Evolutionary conservation across 1,140 invertebrate species (phyloP).

Genomic region (Diabrotica undecimpunctata): DNA sequence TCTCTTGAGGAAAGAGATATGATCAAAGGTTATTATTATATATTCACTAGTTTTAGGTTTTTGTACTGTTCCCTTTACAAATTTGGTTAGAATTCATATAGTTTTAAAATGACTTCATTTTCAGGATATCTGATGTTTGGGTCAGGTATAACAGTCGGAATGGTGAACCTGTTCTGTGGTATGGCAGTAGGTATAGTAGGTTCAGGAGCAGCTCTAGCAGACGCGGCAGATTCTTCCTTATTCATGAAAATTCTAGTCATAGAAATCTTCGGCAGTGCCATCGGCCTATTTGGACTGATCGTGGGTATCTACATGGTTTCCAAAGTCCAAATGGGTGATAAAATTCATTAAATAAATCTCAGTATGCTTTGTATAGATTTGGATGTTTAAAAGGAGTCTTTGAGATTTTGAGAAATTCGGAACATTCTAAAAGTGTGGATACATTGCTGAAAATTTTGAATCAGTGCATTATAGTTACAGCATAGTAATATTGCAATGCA

Average conservation of each 20-base stretch:
- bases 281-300: conserved; percentile 88
- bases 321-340: conserved; percentile 43
- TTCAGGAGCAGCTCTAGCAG: conserved; percentile 83
- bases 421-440: too few species aligned
- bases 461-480: too few species aligned
- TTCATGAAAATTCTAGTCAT: conserved; percentile 92
- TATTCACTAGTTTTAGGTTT: too few species aligned
- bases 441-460: too few species aligned
- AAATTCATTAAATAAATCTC: conserved; percentile 29
- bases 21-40: too few species aligned
- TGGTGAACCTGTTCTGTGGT: conserved; percentile 85
- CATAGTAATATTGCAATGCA: too few species aligned
- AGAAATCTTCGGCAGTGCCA: conserved; percentile 90
- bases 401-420: too few species aligned
- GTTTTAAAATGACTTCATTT: conserved; percentile 19
- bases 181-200: conserved; percentile 88
- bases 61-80: too few species aligned
- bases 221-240: conserved; percentile 80
- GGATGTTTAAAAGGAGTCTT: too few species aligned
- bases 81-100: too few species aligned
- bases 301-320: conserved; percentile 77
- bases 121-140: conserved; percentile 85
- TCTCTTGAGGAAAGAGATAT: too few species aligned
- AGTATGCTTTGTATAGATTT: too few species aligned
- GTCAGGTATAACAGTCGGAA: conserved; percentile 78